Base-by-base conservation (phyloP, 2,113 vertebrate genomes). In the Sakesphorus luctuosus region DNA sequence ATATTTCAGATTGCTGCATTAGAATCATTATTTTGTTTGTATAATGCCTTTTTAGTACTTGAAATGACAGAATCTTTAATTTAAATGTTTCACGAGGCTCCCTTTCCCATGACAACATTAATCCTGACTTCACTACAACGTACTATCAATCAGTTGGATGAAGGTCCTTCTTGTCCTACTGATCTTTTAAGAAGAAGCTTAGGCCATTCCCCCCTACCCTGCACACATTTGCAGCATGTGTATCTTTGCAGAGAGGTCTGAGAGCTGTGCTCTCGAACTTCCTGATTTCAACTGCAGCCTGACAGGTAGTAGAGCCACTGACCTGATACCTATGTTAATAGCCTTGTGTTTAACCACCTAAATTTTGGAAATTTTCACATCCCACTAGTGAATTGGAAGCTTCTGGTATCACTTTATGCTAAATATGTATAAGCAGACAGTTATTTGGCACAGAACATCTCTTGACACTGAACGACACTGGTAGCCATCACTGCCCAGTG, bases 151-250 rank as follows among this genome's bases (percentile, higher is more conserved):
- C 4, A 7, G 31, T 77, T 74, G 6, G 7, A 56, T 36, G 2
- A 23, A 56, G 33, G 17, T 40, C 11, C 14, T 85, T 93, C 52
- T 78, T 72, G 43, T 35, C 17, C 26, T 61, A 15, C 14, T 72
- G 29, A 46, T 36, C 55, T 69, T 56, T 36, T 59, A 13, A 82
- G 65, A 53, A 73, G 73, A 58, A 15, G 10, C 24, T 53, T 46
- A 43, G 23, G 7, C 9, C 3, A 6, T 2, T 3, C 2, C 5
- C 18, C 21, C 6, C 26, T 8, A 2, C 46, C 40, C 40, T 13
- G 11, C 46, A 29, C 52, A 53, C 28, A 35, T 44, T n/a, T 88
- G 19, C 40, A 82, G 28, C 38, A 59, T 1, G 1, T 4, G 2
- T 31, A 52, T 16, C 28, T 67, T 50, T 56, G 33, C 55, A 61